A percentile compares a stretch with the other conserved stretches of the same genome.
Conservation (phyloP, 1,140 invertebrate genomes). For the Pararge aegeria region DNA sequence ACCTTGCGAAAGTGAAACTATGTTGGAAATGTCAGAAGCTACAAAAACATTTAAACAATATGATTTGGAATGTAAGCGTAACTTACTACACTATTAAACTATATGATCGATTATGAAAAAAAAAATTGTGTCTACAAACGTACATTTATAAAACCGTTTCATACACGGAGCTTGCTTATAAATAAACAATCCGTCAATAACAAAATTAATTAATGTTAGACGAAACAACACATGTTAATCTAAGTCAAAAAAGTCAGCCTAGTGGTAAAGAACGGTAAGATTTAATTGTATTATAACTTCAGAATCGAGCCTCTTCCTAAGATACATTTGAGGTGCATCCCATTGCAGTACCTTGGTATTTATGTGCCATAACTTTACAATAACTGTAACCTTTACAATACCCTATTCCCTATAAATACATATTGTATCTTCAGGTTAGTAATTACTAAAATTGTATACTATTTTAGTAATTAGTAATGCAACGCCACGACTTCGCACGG, state of each 20-base stretch:
- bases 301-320: not conserved
- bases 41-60: not conserved
- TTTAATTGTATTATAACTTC: not conserved
- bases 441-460: not conserved
- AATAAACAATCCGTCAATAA: too few species aligned
- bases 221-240: too few species aligned
- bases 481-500: too few species aligned
- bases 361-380: slow-evolving; percentile 2
- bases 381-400: slow-evolving; percentile 8
- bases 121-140: too few species aligned
- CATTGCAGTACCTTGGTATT: slow-evolving; percentile 1
- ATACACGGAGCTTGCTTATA: too few species aligned
- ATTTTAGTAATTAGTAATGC: not conserved
- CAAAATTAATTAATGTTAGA: too few species aligned
- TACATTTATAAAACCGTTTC: too few species aligned
- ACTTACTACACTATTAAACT: too few species aligned
- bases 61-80: not conserved
- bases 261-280: not conserved
- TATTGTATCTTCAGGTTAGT: not conserved
- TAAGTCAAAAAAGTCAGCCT: not conserved
- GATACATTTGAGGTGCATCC: not conserved
- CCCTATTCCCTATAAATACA: not conserved
- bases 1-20: slow-evolving; percentile 7
- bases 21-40: slow-evolving; percentile 7
- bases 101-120: too few species aligned